Conservation (phyloP, 2,888 invertebrate genomes). For the Neria commutata region DNA sequence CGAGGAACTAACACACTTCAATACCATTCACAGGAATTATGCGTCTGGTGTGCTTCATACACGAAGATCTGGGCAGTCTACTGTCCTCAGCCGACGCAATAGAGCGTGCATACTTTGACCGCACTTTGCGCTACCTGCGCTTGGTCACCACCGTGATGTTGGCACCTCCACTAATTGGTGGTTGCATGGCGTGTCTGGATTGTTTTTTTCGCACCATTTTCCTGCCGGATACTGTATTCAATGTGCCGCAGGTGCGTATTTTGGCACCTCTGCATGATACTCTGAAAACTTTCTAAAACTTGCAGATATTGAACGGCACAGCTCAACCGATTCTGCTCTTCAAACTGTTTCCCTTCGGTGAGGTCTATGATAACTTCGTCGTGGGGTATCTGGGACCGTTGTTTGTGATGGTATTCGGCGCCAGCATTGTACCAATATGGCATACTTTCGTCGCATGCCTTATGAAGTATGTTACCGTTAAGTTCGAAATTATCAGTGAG, state of each 20-base stretch:
- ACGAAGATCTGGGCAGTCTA: constrained; percentile 38
- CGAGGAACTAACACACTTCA: no score
- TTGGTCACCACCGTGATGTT: constrained; percentile 39
- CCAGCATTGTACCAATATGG: constrained; percentile 47
- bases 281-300: no score
- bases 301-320: constrained; percentile 36
- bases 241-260: constrained; percentile 37
- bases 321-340: constrained; percentile 43
- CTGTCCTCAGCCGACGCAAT: constrained; percentile 32
- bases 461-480: constrained; percentile 48
- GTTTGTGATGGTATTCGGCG: constrained; percentile 41
- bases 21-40: constrained; percentile 42
- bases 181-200: constrained; percentile 39
- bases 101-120: constrained; percentile 35
- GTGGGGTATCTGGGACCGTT: constrained; percentile 43
- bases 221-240: constrained; percentile 45
- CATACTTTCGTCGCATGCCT: constrained; percentile 51
- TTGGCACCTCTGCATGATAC: no score
- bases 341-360: constrained; percentile 47
- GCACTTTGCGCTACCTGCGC: constrained; percentile 37
- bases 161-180: constrained; percentile 40
- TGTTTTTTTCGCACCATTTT: constrained; percentile 43
- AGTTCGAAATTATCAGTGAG: constrained; percentile 42
- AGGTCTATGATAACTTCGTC: constrained; percentile 41
- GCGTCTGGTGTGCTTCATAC: constrained; percentile 33